Base-by-base conservation (phyloP, 2,888 invertebrate species). In the Perdita meconis region DNA sequence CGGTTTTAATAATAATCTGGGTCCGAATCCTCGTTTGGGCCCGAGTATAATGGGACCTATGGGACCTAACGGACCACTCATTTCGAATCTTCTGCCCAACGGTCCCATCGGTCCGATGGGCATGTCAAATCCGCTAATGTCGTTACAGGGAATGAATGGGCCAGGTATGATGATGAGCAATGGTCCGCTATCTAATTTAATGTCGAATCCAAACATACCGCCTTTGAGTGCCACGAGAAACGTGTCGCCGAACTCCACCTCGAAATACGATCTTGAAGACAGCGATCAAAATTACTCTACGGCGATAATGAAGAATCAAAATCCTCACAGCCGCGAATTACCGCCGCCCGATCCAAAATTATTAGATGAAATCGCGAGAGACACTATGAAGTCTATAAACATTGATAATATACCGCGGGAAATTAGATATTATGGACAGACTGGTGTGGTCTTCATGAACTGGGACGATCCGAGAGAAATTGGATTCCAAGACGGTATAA, bases 401-500 rank as follows among this genome's bases (percentile, higher is more conserved):
- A 97, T 98, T 53, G 97, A 97, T 90, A 96, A 96, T 0, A 93
- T 95, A 19, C 95, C 96, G 0, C 94, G 97, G 82, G 97, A 97
- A 89, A 96, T 97, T 55, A 93, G 97, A 22, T 97, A 97, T 88
- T 98, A 98, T 88, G 97, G 96, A 22, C 96, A 97, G 77, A 96
- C 95, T 0, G 97, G 97, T 0, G 94, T 98, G 36, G 96, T 97
- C 1, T 96, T 98, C 90, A 94, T 98, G 93, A 96, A 96, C 69
- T 96, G 96, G 94, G 96, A 97, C 84, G 97, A 97, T 90, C 97
- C 97, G 0, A 94, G 97, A 68, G 97, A 97, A 90, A 96, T 98
- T 63, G 95, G 95, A 24, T 98, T 98, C 91, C 95, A 97, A 86
- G 95, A 95, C n/a, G 97, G 97, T 0, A 95, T 94, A 64, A 93